phyloP scores from a whole-genome alignment of 2,888 invertebrate species.

The Ashinkailepas kermadecensis region DNA sequence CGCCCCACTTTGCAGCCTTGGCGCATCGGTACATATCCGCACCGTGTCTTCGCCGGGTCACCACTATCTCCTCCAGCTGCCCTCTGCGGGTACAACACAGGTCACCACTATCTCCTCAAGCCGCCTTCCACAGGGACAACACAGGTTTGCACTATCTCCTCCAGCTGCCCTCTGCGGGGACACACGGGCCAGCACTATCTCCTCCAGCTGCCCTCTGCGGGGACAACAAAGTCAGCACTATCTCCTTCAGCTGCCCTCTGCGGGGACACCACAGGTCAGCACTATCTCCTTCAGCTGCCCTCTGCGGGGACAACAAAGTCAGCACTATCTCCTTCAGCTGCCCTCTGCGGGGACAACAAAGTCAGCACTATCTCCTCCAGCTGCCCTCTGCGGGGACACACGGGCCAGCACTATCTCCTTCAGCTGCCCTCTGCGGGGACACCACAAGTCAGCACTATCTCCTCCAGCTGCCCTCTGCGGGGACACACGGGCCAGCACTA shows the following conservation, averaged over 20 bases:
- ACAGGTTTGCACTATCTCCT: not conserved
- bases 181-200: conserved; percentile 28
- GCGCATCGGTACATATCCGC: conserved; percentile 25
- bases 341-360: conserved; percentile 11
- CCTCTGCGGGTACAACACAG: conserved; percentile 9
- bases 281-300: not conserved
- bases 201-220: conserved; percentile 26
- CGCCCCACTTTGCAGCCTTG: conserved; percentile 28
- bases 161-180: not conserved
- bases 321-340: conserved; percentile 28
- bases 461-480: conserved; percentile 26
- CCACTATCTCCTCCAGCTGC: conserved; percentile 28
- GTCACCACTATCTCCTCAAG: not conserved
- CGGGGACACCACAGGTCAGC: too few relatives aligned
- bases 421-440: not conserved
- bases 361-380: not conserved
- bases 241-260: too few relatives aligned
- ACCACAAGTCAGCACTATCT: conserved; percentile 27
- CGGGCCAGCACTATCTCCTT: not conserved
- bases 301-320: conserved; percentile 19
- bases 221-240: not conserved
- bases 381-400: too few relatives aligned
- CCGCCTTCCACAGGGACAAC: too few relatives aligned
- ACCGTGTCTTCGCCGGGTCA: conserved; percentile 30
- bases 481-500: not conserved